Base-by-base conservation (phyloP, 2,797 vertebrate genomes). In the Peromyscus nudipes region DNA sequence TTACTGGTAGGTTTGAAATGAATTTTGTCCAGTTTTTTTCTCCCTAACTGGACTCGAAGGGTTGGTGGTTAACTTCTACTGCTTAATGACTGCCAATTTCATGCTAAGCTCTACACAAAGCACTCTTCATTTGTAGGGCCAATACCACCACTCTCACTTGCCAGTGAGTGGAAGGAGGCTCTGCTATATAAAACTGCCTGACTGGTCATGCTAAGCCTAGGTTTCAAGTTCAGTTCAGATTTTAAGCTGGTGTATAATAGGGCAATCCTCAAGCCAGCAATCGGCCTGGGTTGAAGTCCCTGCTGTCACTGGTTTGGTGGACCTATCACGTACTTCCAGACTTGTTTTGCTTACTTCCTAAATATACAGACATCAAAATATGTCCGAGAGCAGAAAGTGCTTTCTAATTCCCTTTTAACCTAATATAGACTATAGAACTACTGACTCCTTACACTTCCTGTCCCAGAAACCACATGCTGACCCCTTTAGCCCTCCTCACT, bases 1-100 rank as follows among this genome's bases (percentile, higher is more conserved):
- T 92, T 99, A 97, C 98, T 99, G 99, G 99, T 99, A 99, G 82
- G 93, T 60, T 43, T 82, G 1, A 13, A 2, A 0, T 19, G 14
- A 4, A 6, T 25, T 80, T 31, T 57, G 88, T 62, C 77, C 23
- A 0, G 0, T 37, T 0, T 5, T 5, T 13, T 76, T 84, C 27
- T 31, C 75, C 55, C 76, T 75, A 49, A 37, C 4, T 10, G 34
- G 11, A 0, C 0, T 0, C 40, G 31, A 71, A 40, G 34, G 43
- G 46, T n/a, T 64, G 37, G 17, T 82, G 60, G 64, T 37, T 76
- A 76, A 60, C 52, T 67, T 34, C 29, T 14, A 23, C 64, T 27
- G 31, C 29, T 49, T 87, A 17, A n/a, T n/a, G 19, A 89, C 46
- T 16, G 25, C 93, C 46, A 49, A 43, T 13, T 10, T 16, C 9